Percentiles rank a stretch among this genome's conserved stretches.
These are phyloP conservation scores for Dromaius novaehollandiae DNA, from an alignment of 2,113 vertebrate species.

Conservation along the genomic window DNA sequence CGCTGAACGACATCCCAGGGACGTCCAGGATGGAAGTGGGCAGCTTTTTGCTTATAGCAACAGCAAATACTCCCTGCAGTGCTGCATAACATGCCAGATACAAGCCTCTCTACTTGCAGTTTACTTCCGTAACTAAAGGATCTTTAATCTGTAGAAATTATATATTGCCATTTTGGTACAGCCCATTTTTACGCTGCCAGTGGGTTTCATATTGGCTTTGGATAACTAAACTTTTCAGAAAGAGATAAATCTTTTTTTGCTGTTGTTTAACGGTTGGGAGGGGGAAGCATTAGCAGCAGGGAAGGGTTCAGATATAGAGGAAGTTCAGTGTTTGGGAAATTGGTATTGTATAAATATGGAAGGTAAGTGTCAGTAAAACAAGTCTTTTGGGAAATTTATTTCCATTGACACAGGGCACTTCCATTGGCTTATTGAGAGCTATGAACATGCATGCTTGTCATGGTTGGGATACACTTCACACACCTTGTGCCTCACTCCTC, in stretches of 20 bases:
- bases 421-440: constrained; percentile 11
- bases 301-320: constrained; percentile 27
- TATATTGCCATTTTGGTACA: constrained; percentile 29
- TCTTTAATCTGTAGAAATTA: constrained; percentile 14
- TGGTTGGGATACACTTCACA: constrained; percentile 55
- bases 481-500: constrained; percentile 53
- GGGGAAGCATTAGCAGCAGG: constrained; percentile 1
- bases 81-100: constrained; percentile 54
- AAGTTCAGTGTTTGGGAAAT: constrained; percentile 37
- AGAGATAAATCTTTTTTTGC: background rate
- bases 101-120: constrained; percentile 49
- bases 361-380: constrained; percentile 48
- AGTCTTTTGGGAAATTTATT: constrained; percentile 11
- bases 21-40: constrained; percentile 61
- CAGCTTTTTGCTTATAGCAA: constrained; percentile 61
- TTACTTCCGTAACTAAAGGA: constrained; percentile 46
- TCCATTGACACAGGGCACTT: constrained; percentile 25
- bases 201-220: background rate
- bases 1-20: constrained; percentile 49
- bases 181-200: constrained; percentile 23
- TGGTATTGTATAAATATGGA: constrained; percentile 48
- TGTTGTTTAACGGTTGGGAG: background rate
- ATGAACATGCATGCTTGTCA: constrained; percentile 56
- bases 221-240: background rate
- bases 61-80: constrained; percentile 63